Percentiles rank a stretch among this genome's conserved stretches.
phyloP scores from a whole-genome alignment of 2,888 invertebrate genomes.

The Euproctis similis region DNA sequence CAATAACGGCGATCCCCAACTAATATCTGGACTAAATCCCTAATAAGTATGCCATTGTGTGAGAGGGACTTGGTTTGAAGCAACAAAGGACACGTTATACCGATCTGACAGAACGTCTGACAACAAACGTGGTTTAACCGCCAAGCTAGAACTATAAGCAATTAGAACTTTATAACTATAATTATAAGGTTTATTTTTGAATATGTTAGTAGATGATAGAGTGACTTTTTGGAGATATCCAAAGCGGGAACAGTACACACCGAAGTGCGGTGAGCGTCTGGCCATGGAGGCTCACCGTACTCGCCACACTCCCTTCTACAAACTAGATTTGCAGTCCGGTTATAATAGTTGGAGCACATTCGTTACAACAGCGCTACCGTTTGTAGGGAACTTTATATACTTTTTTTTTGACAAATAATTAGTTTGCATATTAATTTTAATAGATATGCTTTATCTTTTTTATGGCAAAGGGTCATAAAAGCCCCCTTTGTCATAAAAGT shows the following conservation, averaged over 20 bases:
- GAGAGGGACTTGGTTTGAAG: slow-evolving; percentile 68
- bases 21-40: slow-evolving; percentile 77
- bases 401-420: slow-evolving; percentile 44
- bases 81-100: slow-evolving; percentile 75
- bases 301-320: slow-evolving; percentile 71
- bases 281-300: slow-evolving; percentile 74
- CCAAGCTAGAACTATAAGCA: slow-evolving; percentile 7
- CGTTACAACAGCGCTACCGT: slow-evolving; percentile 66
- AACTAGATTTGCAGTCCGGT: slow-evolving; percentile 73
- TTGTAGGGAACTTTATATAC: slow-evolving; percentile 53
- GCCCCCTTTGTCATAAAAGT: too few relatives aligned
- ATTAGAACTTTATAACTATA: slow-evolving; percentile 12
- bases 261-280: slow-evolving; percentile 72
- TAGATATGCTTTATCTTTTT: too few relatives aligned
- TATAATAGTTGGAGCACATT: slow-evolving; percentile 68
- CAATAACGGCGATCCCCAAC: slow-evolving; percentile 73
- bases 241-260: slow-evolving; percentile 53
- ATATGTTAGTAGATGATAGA: slow-evolving; percentile 20
- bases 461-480: too few relatives aligned
- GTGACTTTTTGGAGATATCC: slow-evolving; percentile 24
- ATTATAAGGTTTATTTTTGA: slow-evolving; percentile 14
- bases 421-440: too few relatives aligned
- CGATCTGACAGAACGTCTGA: slow-evolving; percentile 46
- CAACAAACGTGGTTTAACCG: slow-evolving; percentile 10
- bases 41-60: slow-evolving; percentile 76